Percentiles rank a stretch among this genome's conserved stretches.
These are phyloP conservation scores for Opisthocomus hoazin DNA, from an alignment of 2,113 vertebrate genomes.

Conservation along the genomic window DNA sequence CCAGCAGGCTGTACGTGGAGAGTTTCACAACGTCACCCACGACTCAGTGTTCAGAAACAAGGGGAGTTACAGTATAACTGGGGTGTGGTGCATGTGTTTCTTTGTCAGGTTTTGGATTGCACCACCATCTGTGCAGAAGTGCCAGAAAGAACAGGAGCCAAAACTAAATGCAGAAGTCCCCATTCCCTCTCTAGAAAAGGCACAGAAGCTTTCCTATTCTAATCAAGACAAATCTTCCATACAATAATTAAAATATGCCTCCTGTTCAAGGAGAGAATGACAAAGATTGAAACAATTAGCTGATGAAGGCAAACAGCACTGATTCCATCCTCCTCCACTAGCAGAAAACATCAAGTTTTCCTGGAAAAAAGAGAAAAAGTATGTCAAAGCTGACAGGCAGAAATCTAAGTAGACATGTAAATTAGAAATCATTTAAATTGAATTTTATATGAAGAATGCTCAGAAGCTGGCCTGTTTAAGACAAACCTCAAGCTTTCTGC, in stretches of 20 bases:
- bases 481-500: conserved; percentile 37
- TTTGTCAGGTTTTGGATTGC: neutral
- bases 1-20: neutral
- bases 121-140: neutral
- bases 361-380: neutral
- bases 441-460: conserved; percentile 60
- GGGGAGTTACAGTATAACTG: neutral
- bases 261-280: conserved; percentile 46
- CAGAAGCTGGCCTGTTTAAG: conserved; percentile 44
- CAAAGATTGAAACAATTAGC: conserved; percentile 57
- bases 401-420: conserved; percentile 47
- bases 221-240: conserved; percentile 62
- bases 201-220: conserved; percentile 10
- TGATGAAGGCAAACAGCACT: neutral
- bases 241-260: conserved; percentile 53
- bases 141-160: neutral
- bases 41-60: neutral
- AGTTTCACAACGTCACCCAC: neutral
- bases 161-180: neutral
- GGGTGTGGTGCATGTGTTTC: neutral
- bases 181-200: neutral
- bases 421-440: conserved; percentile 61
- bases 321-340: neutral
- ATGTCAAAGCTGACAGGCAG: conserved; percentile 46
- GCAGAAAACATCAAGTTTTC: neutral